Evolutionary conservation across 2,888 invertebrate genomes (phyloP).

Genomic region (Xanthostigma xanthostigma): DNA sequence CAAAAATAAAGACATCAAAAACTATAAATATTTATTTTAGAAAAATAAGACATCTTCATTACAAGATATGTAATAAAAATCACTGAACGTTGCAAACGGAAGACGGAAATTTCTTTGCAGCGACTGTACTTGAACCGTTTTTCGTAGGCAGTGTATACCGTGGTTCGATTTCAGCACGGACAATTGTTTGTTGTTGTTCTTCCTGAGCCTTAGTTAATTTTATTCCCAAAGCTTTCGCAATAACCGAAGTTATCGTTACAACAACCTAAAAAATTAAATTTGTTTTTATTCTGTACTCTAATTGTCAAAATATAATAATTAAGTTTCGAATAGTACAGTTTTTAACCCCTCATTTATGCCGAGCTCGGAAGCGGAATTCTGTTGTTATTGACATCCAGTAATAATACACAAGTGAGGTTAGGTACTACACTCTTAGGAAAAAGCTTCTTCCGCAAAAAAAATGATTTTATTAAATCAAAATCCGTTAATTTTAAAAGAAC

Average conservation of each 20-base stretch:
- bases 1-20: no score
- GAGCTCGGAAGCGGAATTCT: no score
- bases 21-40: no score
- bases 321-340: no score
- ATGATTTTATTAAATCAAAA: no score
- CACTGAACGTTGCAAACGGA: conserved; percentile 39
- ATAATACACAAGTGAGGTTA: no score
- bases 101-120: conserved; percentile 31
- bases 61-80: conserved; percentile 8
- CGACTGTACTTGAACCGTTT: conserved; percentile 26
- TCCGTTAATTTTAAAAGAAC: no score
- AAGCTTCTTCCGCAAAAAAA: no score
- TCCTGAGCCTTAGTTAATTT: conserved; percentile 46
- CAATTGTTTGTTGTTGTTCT: conserved; percentile 48
- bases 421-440: no score
- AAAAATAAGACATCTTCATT: no score
- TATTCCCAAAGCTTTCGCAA: conserved; percentile 51
- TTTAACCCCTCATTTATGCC: no score
- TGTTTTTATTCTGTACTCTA: conserved; percentile 2
- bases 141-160: conserved; percentile 8
- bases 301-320: not conserved
- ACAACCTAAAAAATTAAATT: conserved; percentile 37
- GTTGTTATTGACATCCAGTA: no score
- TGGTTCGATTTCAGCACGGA: conserved; percentile 44
- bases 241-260: conserved; percentile 48